Base-by-base conservation (phyloP, 1,140 invertebrate genomes). In the Lepidurus packardi region DNA sequence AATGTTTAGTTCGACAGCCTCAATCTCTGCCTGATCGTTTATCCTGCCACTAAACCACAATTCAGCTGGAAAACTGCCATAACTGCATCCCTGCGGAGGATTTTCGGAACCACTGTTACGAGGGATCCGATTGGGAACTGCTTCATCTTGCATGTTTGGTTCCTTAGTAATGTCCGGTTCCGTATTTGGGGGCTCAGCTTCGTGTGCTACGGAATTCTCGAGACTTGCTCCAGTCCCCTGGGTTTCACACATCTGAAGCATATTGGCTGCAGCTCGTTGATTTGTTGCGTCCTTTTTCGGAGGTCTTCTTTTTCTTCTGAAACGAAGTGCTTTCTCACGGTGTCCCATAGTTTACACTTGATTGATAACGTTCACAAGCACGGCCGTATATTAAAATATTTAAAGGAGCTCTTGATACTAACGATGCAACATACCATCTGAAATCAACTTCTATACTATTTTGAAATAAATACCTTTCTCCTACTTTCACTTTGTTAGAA, bases 401-500 rank as follows among this genome's bases (percentile, higher is more conserved):
- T 47, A 47, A 47, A 47, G 45, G 45, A 47, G 45, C 45, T 47
- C 45, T 47, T 47, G 45, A 47, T 47, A 47, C 45, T 47, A 47
- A 47, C 45, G 45, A 47, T 47, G 45, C 45, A 47, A 47, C 45
- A 47, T 47, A 47, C 45, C 45, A 47, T 1, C 45, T 47, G 45
- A 47, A 47, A 47, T 47, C 45, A 47, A 47, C 45, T 47, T 1
- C 45, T 47, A 47, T 47, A 47, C 45, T 47, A 47, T 47, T 47
- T 47, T 47, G 45, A 47, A 47, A 47, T 47, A 47, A 47, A 47
- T 47, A 47, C 45, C 45, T 47, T 47, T 47, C 16, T 47, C 45
- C 45, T 47, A 47, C 45, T 47, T 47, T 47, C 45, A 47, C 45
- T 47, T 47, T 47, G 45, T 47, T 47, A 47, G 45, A 47, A 47